These are phyloP conservation scores for Oncorhynchus keta DNA, from an alignment of 2,113 vertebrate genomes.

Conservation along the genomic window DNA sequence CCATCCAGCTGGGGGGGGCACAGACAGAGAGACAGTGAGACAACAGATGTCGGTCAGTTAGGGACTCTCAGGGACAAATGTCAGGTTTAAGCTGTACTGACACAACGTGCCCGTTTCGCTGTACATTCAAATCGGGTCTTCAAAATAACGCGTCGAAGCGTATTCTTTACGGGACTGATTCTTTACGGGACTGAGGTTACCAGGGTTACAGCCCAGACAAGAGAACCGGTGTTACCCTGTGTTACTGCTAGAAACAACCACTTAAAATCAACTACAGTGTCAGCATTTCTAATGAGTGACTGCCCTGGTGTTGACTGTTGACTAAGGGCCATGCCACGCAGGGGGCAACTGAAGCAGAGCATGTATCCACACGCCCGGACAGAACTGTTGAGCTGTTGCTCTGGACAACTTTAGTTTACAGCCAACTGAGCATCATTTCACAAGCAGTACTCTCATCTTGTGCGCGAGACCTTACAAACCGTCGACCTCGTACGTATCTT, in stretches of 20 bases:
- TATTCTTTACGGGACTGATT: background rate
- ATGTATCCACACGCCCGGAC: constrained; percentile 25
- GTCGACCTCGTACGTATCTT: too few species aligned
- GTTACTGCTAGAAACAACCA: background rate
- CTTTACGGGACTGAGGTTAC: background rate
- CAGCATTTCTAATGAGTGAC: background rate
- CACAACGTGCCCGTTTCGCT: background rate
- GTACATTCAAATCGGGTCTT: background rate
- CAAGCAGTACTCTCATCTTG: background rate
- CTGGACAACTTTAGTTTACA: constrained; percentile 20
- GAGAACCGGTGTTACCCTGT: too few species aligned
- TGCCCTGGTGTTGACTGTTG: constrained; percentile 47
- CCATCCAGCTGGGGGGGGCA: constrained; percentile 76
- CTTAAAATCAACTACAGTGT: background rate
- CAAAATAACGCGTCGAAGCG: background rate
- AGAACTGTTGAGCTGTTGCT: constrained; percentile 5
- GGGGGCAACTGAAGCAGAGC: background rate
- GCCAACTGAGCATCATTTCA: constrained; percentile 10
- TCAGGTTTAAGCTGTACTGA: background rate
- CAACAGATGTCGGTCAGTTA: background rate
- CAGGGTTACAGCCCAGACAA: too few species aligned
- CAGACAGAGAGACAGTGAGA: too few species aligned
- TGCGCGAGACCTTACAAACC: background rate
- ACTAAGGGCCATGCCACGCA: constrained; percentile 20
- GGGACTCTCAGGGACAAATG: background rate